phyloP scores from a whole-genome alignment of 92 coral and sea anemone genomes.

The Palythoa grandiflora region DNA sequence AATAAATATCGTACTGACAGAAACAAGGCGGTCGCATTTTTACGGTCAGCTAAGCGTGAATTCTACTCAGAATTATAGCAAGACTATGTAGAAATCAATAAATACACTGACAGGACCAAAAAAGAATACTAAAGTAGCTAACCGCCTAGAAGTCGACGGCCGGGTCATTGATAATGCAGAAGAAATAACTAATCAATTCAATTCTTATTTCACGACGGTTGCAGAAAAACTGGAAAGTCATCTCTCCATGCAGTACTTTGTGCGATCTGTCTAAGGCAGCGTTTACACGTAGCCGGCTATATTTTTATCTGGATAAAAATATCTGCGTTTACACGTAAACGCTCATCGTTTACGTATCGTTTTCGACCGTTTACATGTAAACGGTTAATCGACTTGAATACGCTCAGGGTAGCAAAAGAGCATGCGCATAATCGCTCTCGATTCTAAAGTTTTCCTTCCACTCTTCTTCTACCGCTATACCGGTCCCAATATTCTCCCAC shows the following conservation, averaged over 20 bases:
- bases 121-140: conserved; percentile 46
- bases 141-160: conserved; percentile 43
- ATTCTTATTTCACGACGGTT: conserved; percentile 45
- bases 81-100: conserved; percentile 54
- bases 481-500: too few relatives aligned
- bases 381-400: too few relatives aligned
- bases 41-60: conserved; percentile 64
- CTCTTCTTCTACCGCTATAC: too few relatives aligned
- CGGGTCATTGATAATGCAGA: neutral
- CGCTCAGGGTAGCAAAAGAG: too few relatives aligned
- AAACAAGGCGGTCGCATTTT: conserved; percentile 53
- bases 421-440: too few relatives aligned
- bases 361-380: too few relatives aligned
- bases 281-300: too few relatives aligned
- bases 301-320: too few relatives aligned
- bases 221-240: conserved; percentile 49
- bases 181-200: conserved; percentile 42
- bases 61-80: conserved; percentile 55
- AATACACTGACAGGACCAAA: conserved; percentile 44
- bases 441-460: too few relatives aligned
- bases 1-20: conserved; percentile 54
- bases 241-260: neutral
- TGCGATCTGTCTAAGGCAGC: neutral
- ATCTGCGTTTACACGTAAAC: too few relatives aligned
- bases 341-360: too few relatives aligned